phyloP scores from a whole-genome alignment of 2,113 vertebrate genomes.

The Heptranchias perlo region DNA sequence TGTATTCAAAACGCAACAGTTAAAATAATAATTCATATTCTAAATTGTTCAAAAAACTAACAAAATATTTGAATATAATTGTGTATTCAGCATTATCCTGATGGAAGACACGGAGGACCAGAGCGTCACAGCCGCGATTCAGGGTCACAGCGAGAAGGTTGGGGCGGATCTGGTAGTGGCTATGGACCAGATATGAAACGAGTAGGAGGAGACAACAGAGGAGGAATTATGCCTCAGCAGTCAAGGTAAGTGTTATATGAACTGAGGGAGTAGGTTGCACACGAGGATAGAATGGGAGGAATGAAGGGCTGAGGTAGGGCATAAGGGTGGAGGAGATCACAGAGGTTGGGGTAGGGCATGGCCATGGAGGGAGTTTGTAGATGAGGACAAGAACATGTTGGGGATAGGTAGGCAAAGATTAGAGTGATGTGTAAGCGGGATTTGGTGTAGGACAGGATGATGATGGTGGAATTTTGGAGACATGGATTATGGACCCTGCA shows the following conservation, averaged over 20 bases:
- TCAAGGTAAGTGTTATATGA: not conserved
- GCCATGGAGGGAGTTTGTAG: not conserved
- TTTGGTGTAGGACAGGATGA: not conserved
- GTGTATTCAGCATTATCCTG: conserved; percentile 72
- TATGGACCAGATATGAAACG: conserved; percentile 71
- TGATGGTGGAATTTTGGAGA: not conserved
- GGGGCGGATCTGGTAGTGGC: conserved; percentile 60
- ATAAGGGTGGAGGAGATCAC: not conserved
- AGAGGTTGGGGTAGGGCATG: not conserved
- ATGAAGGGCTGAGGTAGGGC: not conserved
- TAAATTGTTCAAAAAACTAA: not conserved
- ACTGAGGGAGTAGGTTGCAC: too few relatives aligned
- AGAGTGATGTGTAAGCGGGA: not conserved
- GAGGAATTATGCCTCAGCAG: conserved; percentile 8
- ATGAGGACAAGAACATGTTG: not conserved
- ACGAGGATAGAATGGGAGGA: not conserved
- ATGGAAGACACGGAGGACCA: conserved; percentile 55
- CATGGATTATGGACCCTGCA: too few relatives aligned
- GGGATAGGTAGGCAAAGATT: not conserved
- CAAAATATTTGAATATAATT: not conserved
- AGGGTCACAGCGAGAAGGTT: conserved; percentile 58
- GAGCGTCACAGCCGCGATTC: conserved; percentile 78
- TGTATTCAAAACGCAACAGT: not conserved
- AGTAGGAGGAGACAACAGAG: conserved; percentile 44
- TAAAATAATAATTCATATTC: not conserved